phyloP scores from a whole-genome alignment of 2,888 invertebrate genomes.

The Phengaris arion region DNA sequence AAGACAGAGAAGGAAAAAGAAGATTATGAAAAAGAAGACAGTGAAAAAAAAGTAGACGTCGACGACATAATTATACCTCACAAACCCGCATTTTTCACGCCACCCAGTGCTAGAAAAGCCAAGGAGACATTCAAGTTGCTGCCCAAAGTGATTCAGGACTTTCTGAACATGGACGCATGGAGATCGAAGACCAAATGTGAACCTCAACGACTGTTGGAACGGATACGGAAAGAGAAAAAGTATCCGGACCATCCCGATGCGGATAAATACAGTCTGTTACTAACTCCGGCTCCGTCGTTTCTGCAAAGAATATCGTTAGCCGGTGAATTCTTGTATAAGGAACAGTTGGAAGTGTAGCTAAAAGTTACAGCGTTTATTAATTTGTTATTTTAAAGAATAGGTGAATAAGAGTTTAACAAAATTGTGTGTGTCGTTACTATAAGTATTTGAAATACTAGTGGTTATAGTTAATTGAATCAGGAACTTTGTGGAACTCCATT shows the following conservation, averaged over 20 bases:
- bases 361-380: too few relatives aligned
- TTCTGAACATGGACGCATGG: slow-evolving; percentile 69
- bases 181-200: slow-evolving; percentile 81
- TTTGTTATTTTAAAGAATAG: too few relatives aligned
- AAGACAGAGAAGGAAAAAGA: slow-evolving; percentile 40
- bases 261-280: slow-evolving; percentile 83
- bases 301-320: slow-evolving; percentile 87
- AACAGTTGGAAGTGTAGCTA: slow-evolving; percentile 58
- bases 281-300: slow-evolving; percentile 90
- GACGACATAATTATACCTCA: slow-evolving; percentile 66
- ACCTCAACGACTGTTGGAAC: slow-evolving; percentile 85
- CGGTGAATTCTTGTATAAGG: slow-evolving; percentile 84
- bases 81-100: slow-evolving; percentile 47
- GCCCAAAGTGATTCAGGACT: slow-evolving; percentile 79
- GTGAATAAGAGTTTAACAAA: too few relatives aligned
- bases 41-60: slow-evolving; percentile 51
- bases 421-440: too few relatives aligned
- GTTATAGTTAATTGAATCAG: too few relatives aligned
- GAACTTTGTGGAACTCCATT: too few relatives aligned
- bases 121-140: slow-evolving; percentile 68
- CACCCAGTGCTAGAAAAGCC: slow-evolving; percentile 59
- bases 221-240: slow-evolving; percentile 81
- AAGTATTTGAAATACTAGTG: too few relatives aligned
- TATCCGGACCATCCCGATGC: slow-evolving; percentile 81
- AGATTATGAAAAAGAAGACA: slow-evolving; percentile 34